These are phyloP conservation scores for Carcina quercana DNA, from an alignment of 2,888 invertebrate species.

Conservation along the genomic window DNA sequence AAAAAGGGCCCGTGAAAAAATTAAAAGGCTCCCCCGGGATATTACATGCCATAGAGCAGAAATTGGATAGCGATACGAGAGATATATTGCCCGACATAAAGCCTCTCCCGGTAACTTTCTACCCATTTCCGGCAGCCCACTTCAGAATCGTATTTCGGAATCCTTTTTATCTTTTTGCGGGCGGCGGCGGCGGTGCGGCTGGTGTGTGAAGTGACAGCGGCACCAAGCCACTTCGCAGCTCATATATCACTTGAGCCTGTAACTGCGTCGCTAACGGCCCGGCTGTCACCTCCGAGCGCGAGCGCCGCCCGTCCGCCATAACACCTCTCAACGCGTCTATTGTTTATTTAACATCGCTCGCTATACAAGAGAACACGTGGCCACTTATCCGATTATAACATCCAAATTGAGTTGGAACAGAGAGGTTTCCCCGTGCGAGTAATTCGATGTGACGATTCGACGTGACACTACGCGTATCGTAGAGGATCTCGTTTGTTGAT, in stretches of 20 bases:
- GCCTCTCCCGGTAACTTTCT: conserved; percentile 64
- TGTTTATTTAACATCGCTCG: conserved; percentile 1
- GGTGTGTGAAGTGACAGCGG: conserved; percentile 65
- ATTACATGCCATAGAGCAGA: conserved; percentile 69
- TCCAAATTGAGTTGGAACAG: conserved; percentile 5
- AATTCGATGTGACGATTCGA: too few relatives aligned
- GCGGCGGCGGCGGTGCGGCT: conserved; percentile 50
- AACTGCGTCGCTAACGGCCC: conserved; percentile 63
- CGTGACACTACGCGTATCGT: too few relatives aligned
- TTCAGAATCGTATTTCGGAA: conserved; percentile 69
- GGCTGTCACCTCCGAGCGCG: conserved; percentile 62
- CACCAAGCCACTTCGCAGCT: conserved; percentile 68
- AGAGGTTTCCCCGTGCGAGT: too few relatives aligned
- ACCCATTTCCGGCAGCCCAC: conserved; percentile 69
- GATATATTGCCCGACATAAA: conserved; percentile 69
- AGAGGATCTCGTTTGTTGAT: too few relatives aligned
- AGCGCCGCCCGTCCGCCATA: conserved; percentile 37
- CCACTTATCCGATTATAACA: too few relatives aligned
- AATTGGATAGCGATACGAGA: conserved; percentile 69
- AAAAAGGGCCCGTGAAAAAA: conserved; percentile 48
- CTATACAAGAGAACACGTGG: too few relatives aligned
- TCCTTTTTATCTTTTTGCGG: conserved; percentile 70
- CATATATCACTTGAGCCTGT: conserved; percentile 68
- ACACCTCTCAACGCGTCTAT: conserved; percentile 25
- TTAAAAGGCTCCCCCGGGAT: conserved; percentile 58